Percentiles rank a stretch among this genome's conserved stretches.
phyloP scores from a whole-genome alignment of 2,113 vertebrate genomes.

The Aspidoscelis tigris region DNA sequence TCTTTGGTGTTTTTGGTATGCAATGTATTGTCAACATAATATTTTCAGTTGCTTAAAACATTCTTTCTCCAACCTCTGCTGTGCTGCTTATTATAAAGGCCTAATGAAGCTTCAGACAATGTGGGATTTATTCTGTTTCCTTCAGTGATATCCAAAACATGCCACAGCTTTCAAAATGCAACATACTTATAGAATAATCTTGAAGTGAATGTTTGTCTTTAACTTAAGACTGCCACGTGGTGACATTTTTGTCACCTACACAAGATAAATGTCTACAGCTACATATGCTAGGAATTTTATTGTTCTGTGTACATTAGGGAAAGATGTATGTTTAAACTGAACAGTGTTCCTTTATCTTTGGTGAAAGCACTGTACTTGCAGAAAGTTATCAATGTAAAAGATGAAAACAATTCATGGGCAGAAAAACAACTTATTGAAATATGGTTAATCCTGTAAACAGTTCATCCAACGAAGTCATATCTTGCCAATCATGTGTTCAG shows the following conservation, averaged over 20 bases:
- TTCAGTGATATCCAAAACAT: conserved; percentile 57
- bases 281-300: conserved; percentile 54
- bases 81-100: conserved; percentile 36
- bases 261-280: conserved; percentile 71
- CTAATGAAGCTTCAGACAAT: conserved; percentile 60
- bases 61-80: conserved; percentile 63
- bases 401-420: not conserved
- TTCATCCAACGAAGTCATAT: no score
- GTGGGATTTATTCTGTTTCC: conserved; percentile 53
- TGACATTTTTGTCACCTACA: conserved; percentile 72
- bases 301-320: conserved; percentile 43
- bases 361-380: conserved; percentile 18
- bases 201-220: conserved; percentile 63
- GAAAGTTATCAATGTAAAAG: not conserved
- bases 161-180: conserved; percentile 65
- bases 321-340: conserved; percentile 39
- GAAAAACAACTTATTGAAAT: not conserved
- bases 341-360: not conserved
- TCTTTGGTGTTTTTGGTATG: conserved; percentile 57
- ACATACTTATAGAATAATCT: conserved; percentile 66
- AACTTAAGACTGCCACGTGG: conserved; percentile 64
- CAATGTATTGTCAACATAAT: conserved; percentile 44
- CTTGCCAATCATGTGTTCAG: no score
- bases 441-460: not conserved
- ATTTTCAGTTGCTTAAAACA: conserved; percentile 50